A percentile compares a stretch with the other conserved stretches of the same genome.
These are phyloP conservation scores for Spea hammondii DNA, from an alignment of 2,797 vertebrate species.

Conservation along the genomic window DNA sequence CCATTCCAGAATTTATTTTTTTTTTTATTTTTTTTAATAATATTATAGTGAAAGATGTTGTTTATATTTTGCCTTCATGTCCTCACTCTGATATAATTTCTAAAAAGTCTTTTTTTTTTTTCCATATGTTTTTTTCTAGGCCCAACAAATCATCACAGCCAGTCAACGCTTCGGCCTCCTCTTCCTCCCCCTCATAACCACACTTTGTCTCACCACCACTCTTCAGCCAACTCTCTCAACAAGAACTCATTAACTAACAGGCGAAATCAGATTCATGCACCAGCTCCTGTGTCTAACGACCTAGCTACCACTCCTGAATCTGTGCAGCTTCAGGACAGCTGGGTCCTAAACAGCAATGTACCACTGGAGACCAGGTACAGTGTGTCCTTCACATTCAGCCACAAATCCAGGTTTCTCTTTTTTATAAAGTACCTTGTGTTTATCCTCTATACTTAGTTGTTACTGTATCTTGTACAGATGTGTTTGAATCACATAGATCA, in stretches of 20 bases:
- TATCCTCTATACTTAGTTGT: too few relatives aligned
- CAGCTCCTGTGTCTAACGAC: slow-evolving; percentile 81
- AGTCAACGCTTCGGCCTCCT: slow-evolving; percentile 90
- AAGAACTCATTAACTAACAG: slow-evolving; percentile 92
- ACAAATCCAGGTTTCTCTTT: neutral
- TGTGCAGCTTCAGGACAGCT: slow-evolving; percentile 87
- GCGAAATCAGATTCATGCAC: slow-evolving; percentile 88
- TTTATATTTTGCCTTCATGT: too few relatives aligned
- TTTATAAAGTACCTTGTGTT: too few relatives aligned
- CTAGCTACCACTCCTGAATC: slow-evolving; percentile 95
- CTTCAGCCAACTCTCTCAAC: slow-evolving; percentile 96
- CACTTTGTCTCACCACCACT: slow-evolving; percentile 89
- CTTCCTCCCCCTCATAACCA: slow-evolving; percentile 96
- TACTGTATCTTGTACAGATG: too few relatives aligned
- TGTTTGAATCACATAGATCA: too few relatives aligned
- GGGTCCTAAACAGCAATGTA: slow-evolving; percentile 85
- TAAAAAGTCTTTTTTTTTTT: neutral
- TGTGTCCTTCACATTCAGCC: slow-evolving; percentile 4
- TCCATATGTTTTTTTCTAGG: slow-evolving; percentile 66
- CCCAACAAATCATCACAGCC: slow-evolving; percentile 92
- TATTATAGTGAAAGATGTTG: too few relatives aligned
- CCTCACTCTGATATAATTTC: too few relatives aligned
- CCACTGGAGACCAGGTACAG: slow-evolving; percentile 82
- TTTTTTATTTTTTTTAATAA: too few relatives aligned
- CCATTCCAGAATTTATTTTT: too few relatives aligned